Evolutionary conservation across 2,797 vertebrate species (phyloP), one percentile per base, ranked within the genome.

Genomic region (Danio kyathit): DNA sequence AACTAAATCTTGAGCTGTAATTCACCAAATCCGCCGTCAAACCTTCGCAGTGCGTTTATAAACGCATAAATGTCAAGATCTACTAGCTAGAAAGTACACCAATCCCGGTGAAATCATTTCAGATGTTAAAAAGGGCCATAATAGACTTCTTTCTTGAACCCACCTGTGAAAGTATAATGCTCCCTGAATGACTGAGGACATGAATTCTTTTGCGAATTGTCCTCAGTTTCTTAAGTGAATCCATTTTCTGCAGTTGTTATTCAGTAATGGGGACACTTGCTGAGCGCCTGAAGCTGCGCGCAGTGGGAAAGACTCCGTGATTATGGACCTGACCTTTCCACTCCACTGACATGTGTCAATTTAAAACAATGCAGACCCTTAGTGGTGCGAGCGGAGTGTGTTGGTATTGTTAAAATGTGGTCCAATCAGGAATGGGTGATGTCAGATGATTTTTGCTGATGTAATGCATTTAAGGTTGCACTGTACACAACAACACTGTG

Each of bases 291-390:
- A 52, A 67, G 38, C 75, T 69, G 82, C 46, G 61, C 76, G 46
- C 82, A 40, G 77, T n/a, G 11, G 48, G 82, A 40, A 17, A 17
- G 63, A 21, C 14, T 66, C 29, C 61, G 29, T 80, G 72, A 64
- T 64, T 80, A 75, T 83, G 71, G 63, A 21, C 57, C 48, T 80
- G 82, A 80, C 82, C 77, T 83, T 80, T 83, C 56, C 71, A 56
- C 56, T 54, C 29, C 38, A 3, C 38, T 74, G 69, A 73, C 70
- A 63, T 11, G 46, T 59, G 61, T 81, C 71, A 74, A n/a, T 81
- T 65, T 59, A 49, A 59, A 61, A 79, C 78, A 71, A 79, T 44
- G 38, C 56, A 72, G 11, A 38, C 60, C 51, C 21, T 29, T 44
- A 21, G 59, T 11, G 49, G 13, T 29, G 10, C 38, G 48, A 81